Evolutionary conservation across 2,797 vertebrate genomes (phyloP).

Genomic region (Varecia variegata): DNA sequence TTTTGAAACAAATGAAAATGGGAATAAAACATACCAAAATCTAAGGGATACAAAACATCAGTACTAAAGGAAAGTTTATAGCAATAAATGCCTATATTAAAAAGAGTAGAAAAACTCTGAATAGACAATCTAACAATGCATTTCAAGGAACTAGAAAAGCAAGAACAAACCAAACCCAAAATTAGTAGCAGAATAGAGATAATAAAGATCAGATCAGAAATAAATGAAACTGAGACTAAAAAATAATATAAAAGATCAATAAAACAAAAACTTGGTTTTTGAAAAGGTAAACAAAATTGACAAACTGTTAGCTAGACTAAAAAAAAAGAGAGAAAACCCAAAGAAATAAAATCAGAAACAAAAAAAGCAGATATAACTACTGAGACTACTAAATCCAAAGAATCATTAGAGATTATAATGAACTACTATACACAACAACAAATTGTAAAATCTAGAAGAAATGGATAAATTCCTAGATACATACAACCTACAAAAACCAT

Average conservation of each 20-base stretch:
- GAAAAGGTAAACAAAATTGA: background rate
- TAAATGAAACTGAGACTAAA: background rate
- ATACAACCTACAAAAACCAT: background rate
- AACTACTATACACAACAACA: background rate
- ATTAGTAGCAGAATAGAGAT: background rate
- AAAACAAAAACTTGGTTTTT: background rate
- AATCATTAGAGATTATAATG: background rate
- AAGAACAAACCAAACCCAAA: background rate
- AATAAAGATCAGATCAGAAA: background rate
- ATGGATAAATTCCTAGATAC: background rate
- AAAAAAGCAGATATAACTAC: background rate
- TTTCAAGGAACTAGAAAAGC: background rate
- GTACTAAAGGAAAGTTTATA: background rate
- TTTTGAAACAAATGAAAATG: background rate
- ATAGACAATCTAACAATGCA: background rate
- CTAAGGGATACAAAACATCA: background rate
- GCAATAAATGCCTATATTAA: background rate
- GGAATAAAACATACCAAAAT: background rate
- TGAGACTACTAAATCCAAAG: background rate
- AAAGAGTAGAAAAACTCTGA: background rate
- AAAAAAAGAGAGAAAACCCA: background rate
- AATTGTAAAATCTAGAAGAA: background rate
- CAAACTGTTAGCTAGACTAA: background rate
- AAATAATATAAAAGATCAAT: background rate
- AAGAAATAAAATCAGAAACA: background rate